Evolutionary conservation across 2,888 invertebrate species (phyloP), one percentile per base, ranked within the genome.

Genomic region (Dolomedes plantarius): DNA sequence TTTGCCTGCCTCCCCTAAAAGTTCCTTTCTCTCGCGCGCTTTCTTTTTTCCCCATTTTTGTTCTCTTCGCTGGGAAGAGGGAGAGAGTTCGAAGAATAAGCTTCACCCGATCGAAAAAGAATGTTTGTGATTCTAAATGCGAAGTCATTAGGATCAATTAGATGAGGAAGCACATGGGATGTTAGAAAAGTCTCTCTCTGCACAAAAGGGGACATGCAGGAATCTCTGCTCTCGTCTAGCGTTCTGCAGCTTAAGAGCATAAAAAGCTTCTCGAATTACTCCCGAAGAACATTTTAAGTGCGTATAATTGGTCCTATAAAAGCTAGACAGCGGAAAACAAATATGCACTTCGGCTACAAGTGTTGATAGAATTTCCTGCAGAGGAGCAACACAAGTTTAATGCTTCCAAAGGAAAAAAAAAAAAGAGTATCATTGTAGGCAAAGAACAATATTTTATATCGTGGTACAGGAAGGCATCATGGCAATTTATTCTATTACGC

Each of bases 141-240:
- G 46, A 39, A 27, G 19, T 56, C 80, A 80, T 80, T 80, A 80
- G 29, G 67, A 32, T 80, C 80, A 80, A 80, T 80, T 80, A 80
- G 41, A 65, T 29, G 29, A 29, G 36, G 13, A 23, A 16, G 11
- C 32, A 68, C n/a, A 68, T 68, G 68, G 36, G 23, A 16, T 1
- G 68, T 1, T 7, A 36, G 11, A 32, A 23, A 19, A 29, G 29
- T 32, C 11, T 36, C 27, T 36, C 23, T 32, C 1, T 36, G 0
- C n/a, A 16, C n/a, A 31, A 36, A 68, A 28, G 64, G 28, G 28
- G 31, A 2, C 29, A 16, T 3, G 31, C 16, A 6, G 28, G 16
- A 31, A 16, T 16, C 16, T 36, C 6, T 36, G 5, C 36, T 7
- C 36, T 5, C 7, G 11, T 36, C 6, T 6, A 36, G 11, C 36